Evolutionary conservation across 1,140 invertebrate genomes (phyloP).

Genomic region (Zaprionus ghesquierei): DNA sequence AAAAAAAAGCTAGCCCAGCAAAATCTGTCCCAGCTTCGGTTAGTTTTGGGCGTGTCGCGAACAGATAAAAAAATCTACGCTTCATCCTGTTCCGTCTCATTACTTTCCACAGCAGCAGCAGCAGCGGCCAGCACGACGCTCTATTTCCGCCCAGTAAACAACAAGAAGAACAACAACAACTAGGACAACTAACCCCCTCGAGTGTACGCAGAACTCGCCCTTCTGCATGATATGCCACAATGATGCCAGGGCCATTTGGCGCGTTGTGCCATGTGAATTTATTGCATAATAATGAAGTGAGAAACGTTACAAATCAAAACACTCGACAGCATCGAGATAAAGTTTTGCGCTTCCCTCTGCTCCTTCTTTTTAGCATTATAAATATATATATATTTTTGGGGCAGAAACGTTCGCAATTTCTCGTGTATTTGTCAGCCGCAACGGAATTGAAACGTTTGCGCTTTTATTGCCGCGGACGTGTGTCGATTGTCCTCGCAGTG

Average conservation of each 20-base stretch:
- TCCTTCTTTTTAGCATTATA: conserved; percentile 72
- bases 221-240: conserved; percentile 20
- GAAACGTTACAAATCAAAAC: conserved; percentile 83
- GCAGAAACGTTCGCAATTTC: conserved; percentile 59
- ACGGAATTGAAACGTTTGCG: conserved; percentile 81
- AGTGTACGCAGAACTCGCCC: conserved; percentile 8
- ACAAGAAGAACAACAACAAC: no score
- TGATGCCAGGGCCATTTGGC: conserved; percentile 51
- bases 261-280: conserved; percentile 50
- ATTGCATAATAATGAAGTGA: conserved; percentile 83
- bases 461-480: conserved; percentile 74
- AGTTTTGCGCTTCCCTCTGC: conserved; percentile 38
- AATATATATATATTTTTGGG: conserved; percentile 63
- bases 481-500: conserved; percentile 35
- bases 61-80: conserved; percentile 28
- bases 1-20: no score
- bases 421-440: conserved; percentile 81
- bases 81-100: conserved; percentile 65
- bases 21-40: no score
- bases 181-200: conserved; percentile 33
- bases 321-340: conserved; percentile 79
- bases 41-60: neutral
- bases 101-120: conserved; percentile 58
- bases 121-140: conserved; percentile 53
- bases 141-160: conserved; percentile 50